A percentile compares a stretch with the other conserved stretches of the same genome.
Conservation (phyloP, 2,797 vertebrate species). For the Rhabdomys pumilio region DNA sequence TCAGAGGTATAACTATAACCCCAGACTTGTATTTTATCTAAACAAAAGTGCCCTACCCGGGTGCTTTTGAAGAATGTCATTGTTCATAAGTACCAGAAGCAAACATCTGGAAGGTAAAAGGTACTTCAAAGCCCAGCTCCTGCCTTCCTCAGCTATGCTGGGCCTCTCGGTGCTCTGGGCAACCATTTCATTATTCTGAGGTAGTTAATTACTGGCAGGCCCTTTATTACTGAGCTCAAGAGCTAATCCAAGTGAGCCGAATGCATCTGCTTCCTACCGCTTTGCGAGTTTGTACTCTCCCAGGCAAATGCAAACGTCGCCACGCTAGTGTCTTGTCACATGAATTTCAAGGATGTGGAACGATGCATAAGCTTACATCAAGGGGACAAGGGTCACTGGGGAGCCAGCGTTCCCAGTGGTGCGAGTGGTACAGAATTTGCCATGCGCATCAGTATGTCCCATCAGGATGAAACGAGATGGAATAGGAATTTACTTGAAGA, state of each 20-base stretch:
- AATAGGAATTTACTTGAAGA: slow-evolving; percentile 38
- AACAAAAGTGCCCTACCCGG: background rate
- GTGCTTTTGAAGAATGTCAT: slow-evolving; percentile 1
- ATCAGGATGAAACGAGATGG: slow-evolving; percentile 18
- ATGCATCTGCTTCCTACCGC: slow-evolving; percentile 68
- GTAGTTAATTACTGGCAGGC: slow-evolving; percentile 84
- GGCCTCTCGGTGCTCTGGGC: background rate
- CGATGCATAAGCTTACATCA: slow-evolving; percentile 60
- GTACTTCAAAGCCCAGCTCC: slow-evolving; percentile 32
- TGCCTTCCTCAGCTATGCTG: slow-evolving; percentile 44
- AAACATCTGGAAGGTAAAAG: slow-evolving; percentile 23
- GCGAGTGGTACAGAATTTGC: slow-evolving; percentile 52
- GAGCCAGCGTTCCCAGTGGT: slow-evolving; percentile 54
- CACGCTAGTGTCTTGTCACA: slow-evolving; percentile 76
- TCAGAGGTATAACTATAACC: slow-evolving; percentile 33
- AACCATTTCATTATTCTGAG: slow-evolving; percentile 85
- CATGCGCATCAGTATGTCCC: background rate
- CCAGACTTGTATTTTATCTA: slow-evolving; percentile 17
- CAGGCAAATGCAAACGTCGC: slow-evolving; percentile 81
- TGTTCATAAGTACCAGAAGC: slow-evolving; percentile 51
- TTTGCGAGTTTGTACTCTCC: slow-evolving; percentile 81
- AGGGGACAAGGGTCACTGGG: slow-evolving; percentile 7
- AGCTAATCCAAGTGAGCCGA: slow-evolving; percentile 42
- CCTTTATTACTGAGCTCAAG: slow-evolving; percentile 82
- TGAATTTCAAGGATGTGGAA: slow-evolving; percentile 79